A percentile compares a stretch with the other conserved stretches of the same genome.
Conservation (phyloP, 2,113 vertebrate genomes). For the Larimichthys crocea region DNA sequence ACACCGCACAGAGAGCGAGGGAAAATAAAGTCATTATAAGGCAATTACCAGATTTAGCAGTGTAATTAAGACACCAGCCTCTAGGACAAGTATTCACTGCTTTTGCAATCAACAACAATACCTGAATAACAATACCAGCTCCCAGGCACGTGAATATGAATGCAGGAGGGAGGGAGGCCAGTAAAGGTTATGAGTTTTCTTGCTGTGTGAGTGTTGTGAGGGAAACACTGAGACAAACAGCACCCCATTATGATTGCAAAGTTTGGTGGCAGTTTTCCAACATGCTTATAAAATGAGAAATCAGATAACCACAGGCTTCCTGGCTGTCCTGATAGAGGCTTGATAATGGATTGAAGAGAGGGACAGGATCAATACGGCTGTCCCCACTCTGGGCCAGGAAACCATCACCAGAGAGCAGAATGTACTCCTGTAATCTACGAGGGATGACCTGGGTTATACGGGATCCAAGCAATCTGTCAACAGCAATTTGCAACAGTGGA, state of each 20-base stretch:
- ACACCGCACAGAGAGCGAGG: slow-evolving; percentile 14
- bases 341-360: slow-evolving; percentile 69
- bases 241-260: slow-evolving; percentile 47
- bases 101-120: slow-evolving; percentile 22
- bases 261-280: slow-evolving; percentile 55
- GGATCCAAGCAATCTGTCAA: slow-evolving; percentile 15
- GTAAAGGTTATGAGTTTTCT: neutral
- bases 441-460: neutral
- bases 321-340: slow-evolving; percentile 47
- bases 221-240: slow-evolving; percentile 27
- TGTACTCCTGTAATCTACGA: slow-evolving; percentile 15
- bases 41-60: slow-evolving; percentile 45
- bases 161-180: neutral
- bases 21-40: slow-evolving; percentile 55
- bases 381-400: slow-evolving; percentile 61
- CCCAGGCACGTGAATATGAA: neutral
- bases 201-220: neutral
- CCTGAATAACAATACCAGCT: slow-evolving; percentile 6
- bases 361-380: slow-evolving; percentile 66
- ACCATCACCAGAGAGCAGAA: slow-evolving; percentile 36
- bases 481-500: slow-evolving; percentile 10
- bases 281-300: slow-evolving; percentile 56
- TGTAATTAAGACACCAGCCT: slow-evolving; percentile 53
- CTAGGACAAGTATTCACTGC: slow-evolving; percentile 29
- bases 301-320: slow-evolving; percentile 70